Evolutionary conservation across 1,140 invertebrate species (phyloP).

Genomic region (Hirudo medicinalis): DNA sequence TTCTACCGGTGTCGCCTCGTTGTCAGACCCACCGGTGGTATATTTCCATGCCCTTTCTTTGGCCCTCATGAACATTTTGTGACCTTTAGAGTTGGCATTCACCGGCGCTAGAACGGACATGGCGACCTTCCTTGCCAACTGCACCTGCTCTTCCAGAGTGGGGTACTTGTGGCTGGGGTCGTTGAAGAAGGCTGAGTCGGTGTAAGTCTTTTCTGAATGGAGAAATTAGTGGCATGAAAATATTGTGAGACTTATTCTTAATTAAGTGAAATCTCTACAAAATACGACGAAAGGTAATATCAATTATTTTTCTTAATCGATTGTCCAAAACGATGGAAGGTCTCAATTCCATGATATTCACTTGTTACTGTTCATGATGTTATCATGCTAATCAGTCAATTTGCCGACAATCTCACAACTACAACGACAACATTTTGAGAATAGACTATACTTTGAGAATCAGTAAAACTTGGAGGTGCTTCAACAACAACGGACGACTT

Average conservation of each 20-base stretch:
- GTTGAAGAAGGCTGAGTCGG: slow-evolving; percentile 79
- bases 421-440: neutral
- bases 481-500: neutral
- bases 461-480: neutral
- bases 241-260: too few relatives aligned
- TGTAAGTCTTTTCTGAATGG: slow-evolving; percentile 67
- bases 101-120: slow-evolving; percentile 77
- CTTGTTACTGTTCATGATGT: too few relatives aligned
- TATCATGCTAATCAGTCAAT: too few relatives aligned
- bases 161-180: slow-evolving; percentile 64
- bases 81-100: slow-evolving; percentile 78
- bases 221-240: neutral
- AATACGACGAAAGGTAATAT: too few relatives aligned
- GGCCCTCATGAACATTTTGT: slow-evolving; percentile 85
- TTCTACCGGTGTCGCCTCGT: slow-evolving; percentile 25
- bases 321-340: too few relatives aligned
- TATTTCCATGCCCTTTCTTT: slow-evolving; percentile 83
- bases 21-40: slow-evolving; percentile 66
- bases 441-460: neutral
- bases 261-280: too few relatives aligned
- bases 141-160: slow-evolving; percentile 85
- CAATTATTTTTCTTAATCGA: too few relatives aligned
- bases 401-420: too few relatives aligned
- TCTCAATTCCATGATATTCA: too few relatives aligned
- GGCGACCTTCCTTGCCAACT: slow-evolving; percentile 74